Conservation (phyloP, 2,888 invertebrate genomes). For the Papilio elwesi region DNA sequence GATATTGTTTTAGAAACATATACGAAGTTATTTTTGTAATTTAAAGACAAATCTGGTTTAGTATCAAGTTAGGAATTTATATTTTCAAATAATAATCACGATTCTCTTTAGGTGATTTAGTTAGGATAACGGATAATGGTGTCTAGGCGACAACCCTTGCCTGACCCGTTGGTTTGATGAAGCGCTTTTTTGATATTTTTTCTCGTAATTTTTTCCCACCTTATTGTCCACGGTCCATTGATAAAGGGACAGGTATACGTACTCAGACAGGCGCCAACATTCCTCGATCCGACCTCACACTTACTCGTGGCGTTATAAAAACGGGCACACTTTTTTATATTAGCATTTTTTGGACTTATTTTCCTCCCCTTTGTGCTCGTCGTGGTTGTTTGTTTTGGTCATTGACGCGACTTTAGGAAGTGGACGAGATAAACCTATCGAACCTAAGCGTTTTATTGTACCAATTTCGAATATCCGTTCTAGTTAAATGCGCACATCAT, state of each 20-base stretch:
- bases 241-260: slow-evolving; percentile 84
- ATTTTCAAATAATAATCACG: not conserved
- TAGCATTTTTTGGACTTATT: slow-evolving; percentile 81
- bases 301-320: slow-evolving; percentile 80
- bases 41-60: not conserved
- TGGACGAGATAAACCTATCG: slow-evolving; percentile 81
- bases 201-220: slow-evolving; percentile 65
- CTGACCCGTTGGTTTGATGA: slow-evolving; percentile 80
- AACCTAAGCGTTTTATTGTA: slow-evolving; percentile 83
- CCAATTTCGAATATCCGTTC: slow-evolving; percentile 79
- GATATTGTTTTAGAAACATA: not conserved
- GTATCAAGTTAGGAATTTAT: not conserved
- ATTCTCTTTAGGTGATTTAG: slow-evolving; percentile 1
- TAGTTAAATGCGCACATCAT: slow-evolving; percentile 56
- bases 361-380: slow-evolving; percentile 77
- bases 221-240: slow-evolving; percentile 81
- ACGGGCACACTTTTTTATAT: slow-evolving; percentile 82
- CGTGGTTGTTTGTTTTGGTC: slow-evolving; percentile 82
- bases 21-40: not conserved
- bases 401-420: slow-evolving; percentile 81
- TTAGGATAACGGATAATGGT: slow-evolving; percentile 14
- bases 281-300: slow-evolving; percentile 84
- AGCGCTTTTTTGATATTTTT: slow-evolving; percentile 80
- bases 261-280: slow-evolving; percentile 85
- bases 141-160: slow-evolving; percentile 74